Base-by-base conservation (phyloP, 2,113 vertebrate genomes). In the Picathartes gymnocephalus region DNA sequence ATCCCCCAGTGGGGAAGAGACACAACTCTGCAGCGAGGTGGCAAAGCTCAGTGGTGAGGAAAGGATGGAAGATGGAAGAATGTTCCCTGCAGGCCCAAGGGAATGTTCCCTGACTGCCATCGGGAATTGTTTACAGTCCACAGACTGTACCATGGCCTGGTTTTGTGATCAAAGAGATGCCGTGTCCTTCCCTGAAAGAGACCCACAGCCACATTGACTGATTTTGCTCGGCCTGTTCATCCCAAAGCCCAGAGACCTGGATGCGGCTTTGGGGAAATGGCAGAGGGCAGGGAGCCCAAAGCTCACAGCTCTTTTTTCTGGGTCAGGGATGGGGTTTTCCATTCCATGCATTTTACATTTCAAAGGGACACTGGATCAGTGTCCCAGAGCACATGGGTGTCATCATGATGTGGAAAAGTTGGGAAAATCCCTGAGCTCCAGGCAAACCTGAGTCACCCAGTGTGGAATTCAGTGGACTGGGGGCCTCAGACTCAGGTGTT, bases 141-240 rank as follows among this genome's bases (percentile, higher is more conserved):
- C 35, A 39, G 73, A 61, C 35, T n/a, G 15, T 17, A 16, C 15
- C 20, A 24, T 1, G 8, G 30, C 20, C 30, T 76, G 31, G 9
- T 42, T 74, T 66, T 35, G 54, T 54, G 87, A 79, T 56, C 47
- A 60, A 47, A 73, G 27, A 33, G 13, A 28, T n/a, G 35, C 15
- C 1, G 0, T 0, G 0, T 45, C 10, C 51, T 58, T 53, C 25
- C 10, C 45, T 24, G 24, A 15, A 45, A 15, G 9, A 80, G 8
- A 60, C 30, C 25, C 45, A 45, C 37, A 25, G 19, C 19, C 31
- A 35, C 48, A 51, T 3, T 25, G 24, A 51, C 17, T 30, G 27
- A 21, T 31, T 70, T 69, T 54, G 37, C n/a, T 51, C 39, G 65
- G 18, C 6, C 6, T 28, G 18, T 3, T 18, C 24, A n/a, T 7